A percentile compares a stretch with the other conserved stretches of the same genome.
Conservation (phyloP, 2,113 vertebrate genomes). For the Hydrolagus affinis region DNA sequence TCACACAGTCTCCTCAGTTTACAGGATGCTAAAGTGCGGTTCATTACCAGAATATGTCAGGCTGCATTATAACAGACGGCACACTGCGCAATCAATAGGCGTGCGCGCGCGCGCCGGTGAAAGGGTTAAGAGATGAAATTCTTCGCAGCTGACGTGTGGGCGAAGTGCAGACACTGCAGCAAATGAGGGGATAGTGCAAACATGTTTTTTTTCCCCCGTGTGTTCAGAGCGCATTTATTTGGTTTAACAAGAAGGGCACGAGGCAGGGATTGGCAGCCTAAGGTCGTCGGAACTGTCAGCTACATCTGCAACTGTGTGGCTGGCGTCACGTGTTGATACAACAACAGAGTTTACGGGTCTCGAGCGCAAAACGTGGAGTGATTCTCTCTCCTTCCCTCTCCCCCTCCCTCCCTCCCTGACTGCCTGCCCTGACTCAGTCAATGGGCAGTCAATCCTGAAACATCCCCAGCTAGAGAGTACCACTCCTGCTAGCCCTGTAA, state of each 20-base stretch:
- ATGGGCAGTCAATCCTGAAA: not conserved
- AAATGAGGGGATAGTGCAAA: constrained; percentile 49
- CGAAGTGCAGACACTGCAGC: constrained; percentile 55
- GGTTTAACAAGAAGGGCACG: constrained; percentile 56
- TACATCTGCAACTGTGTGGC: constrained; percentile 51
- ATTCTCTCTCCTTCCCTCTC: not conserved
- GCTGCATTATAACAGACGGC: not conserved
- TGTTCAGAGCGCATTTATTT: constrained; percentile 55
- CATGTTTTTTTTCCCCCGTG: constrained; percentile 63
- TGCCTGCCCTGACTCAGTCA: not conserved
- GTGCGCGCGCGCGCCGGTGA: not conserved
- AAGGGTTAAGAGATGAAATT: constrained; percentile 37
- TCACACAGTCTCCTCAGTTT: not conserved
- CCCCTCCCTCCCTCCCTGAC: not conserved
- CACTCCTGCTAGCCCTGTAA: too few species aligned
- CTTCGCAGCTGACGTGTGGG: constrained; percentile 55
- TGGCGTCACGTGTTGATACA: not conserved
- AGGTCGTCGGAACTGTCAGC: constrained; percentile 55
- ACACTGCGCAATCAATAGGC: not conserved
- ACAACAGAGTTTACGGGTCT: not conserved
- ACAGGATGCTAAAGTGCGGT: not conserved
- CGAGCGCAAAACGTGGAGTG: not conserved
- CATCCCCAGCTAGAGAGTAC: not conserved
- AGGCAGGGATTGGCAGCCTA: constrained; percentile 57
- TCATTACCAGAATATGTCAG: not conserved